Percentiles rank a stretch among this genome's conserved stretches.
phyloP scores from a whole-genome alignment of 92 coral and sea anemone species.

The Epizoanthus rinbou region DNA sequence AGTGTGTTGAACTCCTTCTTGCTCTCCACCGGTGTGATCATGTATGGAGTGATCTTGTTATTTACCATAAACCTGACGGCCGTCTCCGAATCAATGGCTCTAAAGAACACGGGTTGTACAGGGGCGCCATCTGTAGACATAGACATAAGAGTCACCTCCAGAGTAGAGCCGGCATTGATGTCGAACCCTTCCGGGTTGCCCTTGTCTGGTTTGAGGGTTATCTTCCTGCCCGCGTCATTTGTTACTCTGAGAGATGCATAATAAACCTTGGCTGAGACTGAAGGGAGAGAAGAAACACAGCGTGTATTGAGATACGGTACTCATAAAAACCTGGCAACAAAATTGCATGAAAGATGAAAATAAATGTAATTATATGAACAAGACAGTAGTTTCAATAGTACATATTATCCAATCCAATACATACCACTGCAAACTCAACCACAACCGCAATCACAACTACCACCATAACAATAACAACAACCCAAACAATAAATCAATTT shows the following conservation, averaged over 20 bases:
- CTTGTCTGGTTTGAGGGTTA: conserved; percentile 86
- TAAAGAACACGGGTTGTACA: conserved; percentile 81
- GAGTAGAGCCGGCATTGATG: conserved; percentile 80
- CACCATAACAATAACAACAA: no score
- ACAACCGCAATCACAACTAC: no score
- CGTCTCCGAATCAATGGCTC: conserved; percentile 81
- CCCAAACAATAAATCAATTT: no score
- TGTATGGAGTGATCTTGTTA: conserved; percentile 73
- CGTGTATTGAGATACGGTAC: not conserved
- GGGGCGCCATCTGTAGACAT: conserved; percentile 95
- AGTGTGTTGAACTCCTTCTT: conserved; percentile 81
- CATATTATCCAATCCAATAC: no score
- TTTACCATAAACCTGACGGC: conserved; percentile 77
- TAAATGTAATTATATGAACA: not conserved
- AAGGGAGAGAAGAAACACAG: not conserved
- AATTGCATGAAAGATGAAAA: not conserved
- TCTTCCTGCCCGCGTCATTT: conserved; percentile 92
- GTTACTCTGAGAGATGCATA: conserved; percentile 91
- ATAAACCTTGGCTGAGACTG: conserved; percentile 96
- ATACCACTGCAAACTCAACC: no score
- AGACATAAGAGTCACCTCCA: conserved; percentile 94
- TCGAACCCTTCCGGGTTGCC: conserved; percentile 88
- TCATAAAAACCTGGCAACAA: not conserved
- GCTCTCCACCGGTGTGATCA: conserved; percentile 80
- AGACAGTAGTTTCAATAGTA: no score